Evolutionary conservation across 2,797 vertebrate genomes (phyloP), one percentile per base, ranked within the genome.

Genomic region (Silurus aristotelis): DNA sequence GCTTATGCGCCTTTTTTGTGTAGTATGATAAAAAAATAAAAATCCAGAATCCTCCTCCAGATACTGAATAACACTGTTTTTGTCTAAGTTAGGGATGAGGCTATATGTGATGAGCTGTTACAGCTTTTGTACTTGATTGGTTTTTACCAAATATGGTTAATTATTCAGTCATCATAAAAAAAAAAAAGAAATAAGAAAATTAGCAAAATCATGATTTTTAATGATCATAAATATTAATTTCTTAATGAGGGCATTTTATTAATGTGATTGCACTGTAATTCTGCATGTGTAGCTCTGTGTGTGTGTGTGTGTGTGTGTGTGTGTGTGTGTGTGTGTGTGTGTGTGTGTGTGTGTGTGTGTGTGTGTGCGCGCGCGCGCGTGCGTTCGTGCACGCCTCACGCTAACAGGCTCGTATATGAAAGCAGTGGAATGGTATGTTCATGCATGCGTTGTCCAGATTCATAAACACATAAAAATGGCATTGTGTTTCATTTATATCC

Each of bases 191-290:
- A 58, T 15, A 67, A 66, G 20, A 15, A 55, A 71, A 19, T 75
- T 20, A 48, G 66, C 58, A 58, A 77, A 77, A 75, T 73, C 58
- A 20, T 12, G 6, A n/a, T 58, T 85, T 60, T 43, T 67, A 82
- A 82, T 52, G 63, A 81, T 67, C 56, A 79, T 73, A 64, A 72
- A 81, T 75, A 75, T 85, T 82, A 9, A 71, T 71, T 82, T 68
- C 14, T 70, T 82, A 82, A 82, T 77, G 64, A 46, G 31, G 43
- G 56, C 48, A 77, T 71, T 60, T 63, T 82, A 68, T 60, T 25
- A 77, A 25, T 61, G 58, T 70, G 63, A 31, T 78, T 71, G 12
- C 73, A 48, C 52, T 81, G 60, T 71, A 72, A 73, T 73, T 60
- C 61, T 63, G 61, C 61, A 63, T n/a, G 61, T 20, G 61, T 63